A percentile compares a stretch with the other conserved stretches of the same genome.
phyloP scores from a whole-genome alignment of 2,888 invertebrate genomes.

The Nasonia oneida region DNA sequence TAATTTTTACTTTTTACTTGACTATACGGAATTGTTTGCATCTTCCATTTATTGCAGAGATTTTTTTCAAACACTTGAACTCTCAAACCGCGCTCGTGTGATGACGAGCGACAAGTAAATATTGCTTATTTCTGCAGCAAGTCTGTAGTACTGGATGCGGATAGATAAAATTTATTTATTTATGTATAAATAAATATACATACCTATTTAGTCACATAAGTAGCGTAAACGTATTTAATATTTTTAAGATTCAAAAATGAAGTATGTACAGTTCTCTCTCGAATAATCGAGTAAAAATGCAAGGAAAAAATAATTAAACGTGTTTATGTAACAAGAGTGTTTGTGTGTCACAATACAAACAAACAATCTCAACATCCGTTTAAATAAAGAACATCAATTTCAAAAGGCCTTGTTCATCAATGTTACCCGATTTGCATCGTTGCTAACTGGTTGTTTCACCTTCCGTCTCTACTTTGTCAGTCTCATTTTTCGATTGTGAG shows the following conservation, averaged over 20 bases:
- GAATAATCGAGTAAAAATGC: constrained; percentile 51
- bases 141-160: constrained; percentile 59
- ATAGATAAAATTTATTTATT: constrained; percentile 70
- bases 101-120: constrained; percentile 69
- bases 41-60: constrained; percentile 4
- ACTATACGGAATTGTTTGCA: neutral
- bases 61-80: constrained; percentile 31
- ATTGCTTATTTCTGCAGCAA: constrained; percentile 66
- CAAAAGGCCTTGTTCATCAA: constrained; percentile 41
- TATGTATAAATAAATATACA: constrained; percentile 63
- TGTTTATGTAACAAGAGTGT: constrained; percentile 59
- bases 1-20: constrained; percentile 24
- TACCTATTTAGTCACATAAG: constrained; percentile 65
- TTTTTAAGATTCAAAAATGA: constrained; percentile 66
- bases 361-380: constrained; percentile 55
- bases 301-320: constrained; percentile 52
- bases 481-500: constrained; percentile 41
- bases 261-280: constrained; percentile 70
- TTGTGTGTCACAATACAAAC: constrained; percentile 52
- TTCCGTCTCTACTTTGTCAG: constrained; percentile 43
- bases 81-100: constrained; percentile 26
- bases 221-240: constrained; percentile 68
- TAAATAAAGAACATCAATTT: constrained; percentile 61
- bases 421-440: neutral
- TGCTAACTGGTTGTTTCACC: constrained; percentile 47